Conservation (phyloP, 2,113 vertebrate species). For the Myotis lucifugus region DNA sequence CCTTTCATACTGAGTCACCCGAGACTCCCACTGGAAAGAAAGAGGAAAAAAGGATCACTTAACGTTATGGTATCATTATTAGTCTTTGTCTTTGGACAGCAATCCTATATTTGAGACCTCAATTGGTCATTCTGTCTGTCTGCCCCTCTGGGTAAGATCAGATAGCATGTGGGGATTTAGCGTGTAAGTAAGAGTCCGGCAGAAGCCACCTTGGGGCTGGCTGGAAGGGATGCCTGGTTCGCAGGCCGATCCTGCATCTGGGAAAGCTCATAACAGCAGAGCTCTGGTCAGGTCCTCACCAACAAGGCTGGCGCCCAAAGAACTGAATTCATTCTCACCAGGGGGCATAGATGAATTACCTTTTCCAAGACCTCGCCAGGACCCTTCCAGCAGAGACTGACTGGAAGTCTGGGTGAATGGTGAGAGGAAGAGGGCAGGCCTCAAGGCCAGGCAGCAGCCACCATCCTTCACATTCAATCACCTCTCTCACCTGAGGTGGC, state of each 20-base stretch:
- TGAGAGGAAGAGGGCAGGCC: background rate
- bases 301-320: background rate
- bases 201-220: background rate
- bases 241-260: background rate
- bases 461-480: background rate
- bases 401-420: background rate
- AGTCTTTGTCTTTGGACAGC: background rate
- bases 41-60: background rate
- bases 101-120: background rate
- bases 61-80: background rate
- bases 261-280: background rate
- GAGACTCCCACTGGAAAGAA: slow-evolving; percentile 93
- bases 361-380: background rate
- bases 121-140: background rate
- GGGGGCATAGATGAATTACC: background rate
- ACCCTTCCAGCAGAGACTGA: background rate
- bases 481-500: background rate
- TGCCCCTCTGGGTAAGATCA: background rate
- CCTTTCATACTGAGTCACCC: slow-evolving; percentile 94
- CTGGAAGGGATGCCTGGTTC: background rate
- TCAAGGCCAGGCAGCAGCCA: background rate
- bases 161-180: background rate
- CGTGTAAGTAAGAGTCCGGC: background rate
- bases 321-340: background rate
- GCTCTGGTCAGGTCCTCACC: background rate